Conservation (phyloP, 2,888 invertebrate genomes). For the Apamea sordens region DNA sequence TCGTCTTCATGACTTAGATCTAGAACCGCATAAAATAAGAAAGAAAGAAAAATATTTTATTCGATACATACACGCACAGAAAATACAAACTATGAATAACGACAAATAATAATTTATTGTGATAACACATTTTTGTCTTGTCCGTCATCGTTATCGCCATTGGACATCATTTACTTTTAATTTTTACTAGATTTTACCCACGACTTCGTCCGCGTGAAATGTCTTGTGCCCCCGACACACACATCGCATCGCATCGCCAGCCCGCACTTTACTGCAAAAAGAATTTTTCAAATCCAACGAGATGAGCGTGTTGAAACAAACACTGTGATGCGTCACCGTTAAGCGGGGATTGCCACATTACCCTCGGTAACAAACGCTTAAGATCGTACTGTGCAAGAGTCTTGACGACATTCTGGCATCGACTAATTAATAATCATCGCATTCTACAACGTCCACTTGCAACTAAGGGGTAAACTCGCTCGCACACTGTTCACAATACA, state of each 20-base stretch:
- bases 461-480: background rate
- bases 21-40: background rate
- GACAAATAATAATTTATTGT: no score
- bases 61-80: background rate
- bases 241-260: background rate
- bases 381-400: background rate
- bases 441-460: background rate
- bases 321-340: background rate
- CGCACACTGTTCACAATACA: slow-evolving; percentile 27
- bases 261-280: background rate
- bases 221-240: background rate
- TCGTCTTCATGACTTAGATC: background rate
- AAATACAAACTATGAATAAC: background rate
- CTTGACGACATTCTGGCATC: background rate
- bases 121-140: no score
- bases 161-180: background rate
- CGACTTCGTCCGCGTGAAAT: no score
- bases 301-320: background rate
- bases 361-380: no score
- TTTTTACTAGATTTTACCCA: background rate
- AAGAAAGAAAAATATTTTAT: background rate
- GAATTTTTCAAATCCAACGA: background rate
- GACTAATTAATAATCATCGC: slow-evolving; percentile 1
- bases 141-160: background rate
- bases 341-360: background rate